Evolutionary conservation across 2,888 invertebrate genomes (phyloP).

Genomic region (Steinernema scapterisci): DNA sequence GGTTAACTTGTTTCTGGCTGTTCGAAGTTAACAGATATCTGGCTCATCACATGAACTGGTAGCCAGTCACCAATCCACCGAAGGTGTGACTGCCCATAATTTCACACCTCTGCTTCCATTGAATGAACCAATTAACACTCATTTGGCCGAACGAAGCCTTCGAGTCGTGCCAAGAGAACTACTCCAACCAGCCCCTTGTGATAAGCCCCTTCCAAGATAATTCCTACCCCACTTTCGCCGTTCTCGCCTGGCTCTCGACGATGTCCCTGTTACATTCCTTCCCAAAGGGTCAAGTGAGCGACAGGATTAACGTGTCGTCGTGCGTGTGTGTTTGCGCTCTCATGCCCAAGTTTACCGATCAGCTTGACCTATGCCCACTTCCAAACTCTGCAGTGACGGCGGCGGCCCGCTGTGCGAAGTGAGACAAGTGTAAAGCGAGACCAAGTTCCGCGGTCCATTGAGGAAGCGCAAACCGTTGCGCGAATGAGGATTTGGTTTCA

Average conservation of each 20-base stretch:
- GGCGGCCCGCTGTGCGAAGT: constrained; percentile 25
- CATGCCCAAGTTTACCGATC: constrained; percentile 29
- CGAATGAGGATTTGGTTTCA: neutral
- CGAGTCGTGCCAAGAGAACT: no score
- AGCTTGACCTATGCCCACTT: constrained; percentile 30
- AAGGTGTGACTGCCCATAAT: no score
- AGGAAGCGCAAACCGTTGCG: neutral
- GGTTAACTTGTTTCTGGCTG: no score
- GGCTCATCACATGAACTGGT: no score
- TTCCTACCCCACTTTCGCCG: neutral
- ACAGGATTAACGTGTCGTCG: constrained; percentile 27
- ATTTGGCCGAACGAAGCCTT: no score
- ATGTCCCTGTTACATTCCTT: neutral
- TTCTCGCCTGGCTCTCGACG: neutral
- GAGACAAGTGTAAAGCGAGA: constrained; percentile 21
- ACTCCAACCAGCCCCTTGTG: no score
- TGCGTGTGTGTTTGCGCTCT: constrained; percentile 29
- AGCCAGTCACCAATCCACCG: no score
- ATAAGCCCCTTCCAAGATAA: neutral
- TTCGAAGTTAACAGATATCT: no score
- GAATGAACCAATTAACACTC: no score
- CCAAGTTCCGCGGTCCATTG: neutral
- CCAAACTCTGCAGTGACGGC: neutral
- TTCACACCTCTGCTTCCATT: no score
- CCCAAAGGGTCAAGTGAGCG: constrained; percentile 27